Conservation (phyloP, 2,888 invertebrate species). For the Balanococcus diminutus region DNA sequence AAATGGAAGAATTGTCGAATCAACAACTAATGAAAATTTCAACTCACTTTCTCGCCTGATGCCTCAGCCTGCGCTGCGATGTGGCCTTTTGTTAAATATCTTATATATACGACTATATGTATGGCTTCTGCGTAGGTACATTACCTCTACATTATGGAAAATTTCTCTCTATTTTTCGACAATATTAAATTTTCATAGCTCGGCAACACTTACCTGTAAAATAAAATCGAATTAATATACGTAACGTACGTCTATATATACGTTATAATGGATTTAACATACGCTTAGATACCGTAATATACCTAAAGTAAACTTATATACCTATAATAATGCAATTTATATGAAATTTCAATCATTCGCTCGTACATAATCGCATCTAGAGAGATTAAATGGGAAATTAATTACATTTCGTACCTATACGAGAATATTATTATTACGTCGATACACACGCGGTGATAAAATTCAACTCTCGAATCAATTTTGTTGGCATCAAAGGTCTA, state of each 20-base stretch:
- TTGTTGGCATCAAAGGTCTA: not conserved
- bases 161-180: not conserved
- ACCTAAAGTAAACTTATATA: not conserved
- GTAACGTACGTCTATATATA: too few relatives aligned
- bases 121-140: not conserved
- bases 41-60: slow-evolving; percentile 4
- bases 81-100: not conserved
- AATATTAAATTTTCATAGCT: not conserved
- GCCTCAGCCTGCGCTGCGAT: too few relatives aligned
- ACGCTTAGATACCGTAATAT: too few relatives aligned
- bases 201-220: not conserved
- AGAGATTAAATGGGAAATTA: not conserved
- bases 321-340: not conserved
- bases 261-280: not conserved
- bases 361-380: too few relatives aligned
- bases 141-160: not conserved
- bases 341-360: not conserved
- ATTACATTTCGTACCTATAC: not conserved
- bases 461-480: not conserved
- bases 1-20: not conserved
- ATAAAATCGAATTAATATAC: not conserved
- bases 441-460: too few relatives aligned
- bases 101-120: not conserved
- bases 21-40: slow-evolving; percentile 15
- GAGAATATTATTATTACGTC: too few relatives aligned